phyloP scores from a whole-genome alignment of 2,113 vertebrate species.

The Mus spicilegus region DNA sequence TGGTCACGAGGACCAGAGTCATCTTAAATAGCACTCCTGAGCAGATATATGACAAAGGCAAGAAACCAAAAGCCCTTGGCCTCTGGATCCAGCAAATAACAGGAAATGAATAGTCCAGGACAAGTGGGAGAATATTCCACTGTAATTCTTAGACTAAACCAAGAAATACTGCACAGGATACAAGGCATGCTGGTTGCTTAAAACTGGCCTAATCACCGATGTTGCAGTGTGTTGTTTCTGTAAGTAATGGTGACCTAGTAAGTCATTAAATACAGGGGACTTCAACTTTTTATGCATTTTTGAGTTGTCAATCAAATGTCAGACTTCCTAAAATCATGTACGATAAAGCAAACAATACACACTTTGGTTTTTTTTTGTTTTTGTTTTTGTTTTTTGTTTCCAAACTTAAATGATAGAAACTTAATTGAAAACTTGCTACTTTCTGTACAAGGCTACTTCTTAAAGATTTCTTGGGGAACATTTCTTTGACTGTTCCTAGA shows the following conservation, averaged over 20 bases:
- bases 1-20: constrained; percentile 75
- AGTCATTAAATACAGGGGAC: constrained; percentile 67
- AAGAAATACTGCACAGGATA: constrained; percentile 70
- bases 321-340: constrained; percentile 19
- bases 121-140: constrained; percentile 81
- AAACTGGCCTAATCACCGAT: constrained; percentile 66
- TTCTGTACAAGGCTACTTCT: background rate
- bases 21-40: constrained; percentile 77
- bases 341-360: background rate
- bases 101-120: constrained; percentile 85
- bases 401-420: background rate
- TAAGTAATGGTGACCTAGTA: constrained; percentile 56
- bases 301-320: constrained; percentile 41
- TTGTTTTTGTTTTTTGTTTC: too few species aligned
- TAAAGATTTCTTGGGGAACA: background rate
- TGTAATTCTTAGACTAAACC: constrained; percentile 78
- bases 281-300: constrained; percentile 54
- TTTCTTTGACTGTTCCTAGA: constrained; percentile 33
- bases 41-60: constrained; percentile 83
- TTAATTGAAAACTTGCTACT: background rate
- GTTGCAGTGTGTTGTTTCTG: constrained; percentile 59
- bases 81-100: constrained; percentile 82
- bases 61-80: constrained; percentile 80
- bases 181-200: constrained; percentile 61
- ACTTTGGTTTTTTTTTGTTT: background rate